Conservation (phyloP, 2,113 vertebrate species). For the Lonchura striata region DNA sequence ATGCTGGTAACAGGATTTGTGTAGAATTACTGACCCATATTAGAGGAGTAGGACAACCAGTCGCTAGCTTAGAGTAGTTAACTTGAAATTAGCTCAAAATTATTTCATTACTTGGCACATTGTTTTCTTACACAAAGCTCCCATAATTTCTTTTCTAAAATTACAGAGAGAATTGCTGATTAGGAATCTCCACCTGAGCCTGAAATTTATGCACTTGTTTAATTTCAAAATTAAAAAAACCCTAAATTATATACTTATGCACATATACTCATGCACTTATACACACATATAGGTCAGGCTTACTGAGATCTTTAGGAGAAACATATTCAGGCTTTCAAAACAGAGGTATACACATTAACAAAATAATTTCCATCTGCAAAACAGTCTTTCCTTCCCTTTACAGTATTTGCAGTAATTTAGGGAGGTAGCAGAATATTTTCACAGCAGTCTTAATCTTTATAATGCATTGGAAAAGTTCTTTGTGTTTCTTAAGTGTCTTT, state of each 20-base stretch:
- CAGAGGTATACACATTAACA: constrained; percentile 40
- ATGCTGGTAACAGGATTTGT: constrained; percentile 3
- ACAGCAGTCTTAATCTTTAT: not conserved
- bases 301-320: constrained; percentile 42
- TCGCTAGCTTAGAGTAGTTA: constrained; percentile 27
- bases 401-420: not conserved
- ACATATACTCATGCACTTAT: constrained; percentile 22
- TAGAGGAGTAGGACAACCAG: not conserved
- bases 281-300: constrained; percentile 63
- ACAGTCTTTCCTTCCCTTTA: not conserved
- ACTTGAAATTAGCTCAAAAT: constrained; percentile 30
- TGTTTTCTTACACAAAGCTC: constrained; percentile 34
- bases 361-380: constrained; percentile 33
- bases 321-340: constrained; percentile 45
- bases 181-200: constrained; percentile 35
- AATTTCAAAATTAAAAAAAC: constrained; percentile 55
- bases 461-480: not conserved
- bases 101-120: constrained; percentile 39
- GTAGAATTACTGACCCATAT: not conserved
- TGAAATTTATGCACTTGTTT: constrained; percentile 63
- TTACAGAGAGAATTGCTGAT: constrained; percentile 57
- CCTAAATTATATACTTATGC: constrained; percentile 59
- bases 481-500: not conserved
- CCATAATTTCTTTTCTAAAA: constrained; percentile 25
- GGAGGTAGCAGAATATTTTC: not conserved